These are phyloP conservation scores for Cichladusa arquata DNA, from an alignment of 2,113 vertebrate species.

Conservation along the genomic window DNA sequence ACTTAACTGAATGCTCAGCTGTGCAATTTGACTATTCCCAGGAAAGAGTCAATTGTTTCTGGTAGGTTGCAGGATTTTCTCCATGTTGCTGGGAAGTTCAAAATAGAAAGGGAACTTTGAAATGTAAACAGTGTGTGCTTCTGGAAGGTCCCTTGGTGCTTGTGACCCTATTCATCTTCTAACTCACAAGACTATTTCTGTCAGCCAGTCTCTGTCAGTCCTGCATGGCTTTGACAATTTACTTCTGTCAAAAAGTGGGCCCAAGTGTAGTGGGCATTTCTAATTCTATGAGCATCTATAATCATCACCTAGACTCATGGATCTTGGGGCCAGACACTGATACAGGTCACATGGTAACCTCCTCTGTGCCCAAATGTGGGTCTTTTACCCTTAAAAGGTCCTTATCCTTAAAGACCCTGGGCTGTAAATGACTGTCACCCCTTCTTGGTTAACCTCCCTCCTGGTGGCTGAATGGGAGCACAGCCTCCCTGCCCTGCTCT, in stretches of 20 bases:
- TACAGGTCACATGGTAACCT: background rate
- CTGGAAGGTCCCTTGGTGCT: background rate
- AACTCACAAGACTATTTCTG: background rate
- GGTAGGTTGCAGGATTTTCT: conserved; percentile 76
- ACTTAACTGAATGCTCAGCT: conserved; percentile 89
- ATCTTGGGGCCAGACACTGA: background rate
- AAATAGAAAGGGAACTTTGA: background rate
- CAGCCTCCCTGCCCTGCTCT: background rate
- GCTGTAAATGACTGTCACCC: background rate
- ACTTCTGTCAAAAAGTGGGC: background rate
- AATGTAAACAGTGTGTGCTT: background rate
- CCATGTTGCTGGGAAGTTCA: background rate
- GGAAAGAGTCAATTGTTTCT: conserved; percentile 94
- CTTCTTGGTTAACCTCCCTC: background rate
- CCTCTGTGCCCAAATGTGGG: background rate
- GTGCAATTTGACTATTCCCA: conserved; percentile 97
- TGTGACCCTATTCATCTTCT: background rate
- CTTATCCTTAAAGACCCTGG: background rate
- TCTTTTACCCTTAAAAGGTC: background rate
- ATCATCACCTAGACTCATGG: background rate
- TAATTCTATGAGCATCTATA: background rate
- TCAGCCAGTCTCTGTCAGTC: background rate
- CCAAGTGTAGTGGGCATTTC: background rate
- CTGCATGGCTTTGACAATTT: background rate
- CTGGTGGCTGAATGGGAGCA: fast-evolving